Base-by-base conservation (phyloP, 2,797 vertebrate genomes). In the Mustela erminea region DNA sequence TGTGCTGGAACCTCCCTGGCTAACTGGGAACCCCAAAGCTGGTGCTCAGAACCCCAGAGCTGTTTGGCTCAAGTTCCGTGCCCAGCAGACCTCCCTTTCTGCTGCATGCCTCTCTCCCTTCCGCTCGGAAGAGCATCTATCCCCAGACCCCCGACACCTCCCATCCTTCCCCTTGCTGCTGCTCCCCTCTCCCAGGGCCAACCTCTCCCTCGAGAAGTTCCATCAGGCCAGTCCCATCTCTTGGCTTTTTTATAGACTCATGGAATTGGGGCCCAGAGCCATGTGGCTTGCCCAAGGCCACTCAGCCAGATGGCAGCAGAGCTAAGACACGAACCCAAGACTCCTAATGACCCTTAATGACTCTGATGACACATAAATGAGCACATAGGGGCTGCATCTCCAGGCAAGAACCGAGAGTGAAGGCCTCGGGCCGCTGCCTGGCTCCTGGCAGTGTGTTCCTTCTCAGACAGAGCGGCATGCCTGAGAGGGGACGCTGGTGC, bases 271-370 rank as follows among this genome's bases (percentile, higher is more conserved):
- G 49, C 60, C 54, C 94, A 74, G 56, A 83, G 60, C 54, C 35
- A n/a, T 0, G 0, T n/a, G 77, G 90, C 41, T 77, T 70, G 49
- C 77, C 77, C 89, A 87, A 75, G 89, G 77, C 83, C 87, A 82
- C 87, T 82, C 70, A 70, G 77, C 70, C 82, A 92, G 80, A 70
- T 95, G 97, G 97, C 95, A 72, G 56, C 77, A 77, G 89, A 93
- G 43, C 60, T 72, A n/a, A 27, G 90, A 95, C 52, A 7, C 41
- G 85, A 97, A 97, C 93, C 75, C 90, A 95, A 82, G 72, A 72
- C 60, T 95, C 93, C 97, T 90, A 95, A 96, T 87, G 95, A 89
- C 89, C 56, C 74, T 93, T 95, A 90, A 96, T 90, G 95, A 95
- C 77, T 92, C 92, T 80, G 87, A 94, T 88, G 96, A 93, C 32